Conservation (phyloP, 1,140 invertebrate genomes). For the Elysia chlorotica region DNA sequence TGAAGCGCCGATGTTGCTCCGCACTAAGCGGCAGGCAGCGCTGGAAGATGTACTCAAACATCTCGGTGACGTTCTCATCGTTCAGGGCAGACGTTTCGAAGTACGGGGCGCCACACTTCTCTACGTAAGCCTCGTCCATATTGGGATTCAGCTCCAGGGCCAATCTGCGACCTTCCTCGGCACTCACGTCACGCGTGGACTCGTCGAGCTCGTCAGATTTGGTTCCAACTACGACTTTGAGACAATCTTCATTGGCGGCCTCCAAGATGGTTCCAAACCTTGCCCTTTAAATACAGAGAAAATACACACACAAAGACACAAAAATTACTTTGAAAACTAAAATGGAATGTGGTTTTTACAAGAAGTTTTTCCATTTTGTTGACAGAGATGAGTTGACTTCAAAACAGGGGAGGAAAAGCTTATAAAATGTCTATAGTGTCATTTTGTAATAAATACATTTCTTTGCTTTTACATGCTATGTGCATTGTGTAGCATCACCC, state of each 20-base stretch:
- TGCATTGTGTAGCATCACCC: too few species aligned
- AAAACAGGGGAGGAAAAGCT: too few species aligned
- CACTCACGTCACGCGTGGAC: conserved; percentile 39
- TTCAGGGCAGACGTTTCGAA: conserved; percentile 62
- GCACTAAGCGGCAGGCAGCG: conserved; percentile 49
- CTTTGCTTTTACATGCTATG: too few species aligned
- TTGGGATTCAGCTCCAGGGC: conserved; percentile 52
- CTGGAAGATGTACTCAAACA: conserved; percentile 61
- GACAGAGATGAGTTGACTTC: too few species aligned
- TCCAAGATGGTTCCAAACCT: conserved; percentile 57
- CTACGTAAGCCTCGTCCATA: conserved; percentile 35
- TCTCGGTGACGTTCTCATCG: conserved; percentile 53
- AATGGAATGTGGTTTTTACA: not conserved
- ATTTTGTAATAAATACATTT: too few species aligned
- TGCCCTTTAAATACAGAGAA: conserved; percentile 39
- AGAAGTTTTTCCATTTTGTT: too few species aligned
- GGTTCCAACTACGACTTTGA: conserved; percentile 60
- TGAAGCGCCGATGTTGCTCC: conserved; percentile 22
- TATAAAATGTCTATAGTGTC: too few species aligned
- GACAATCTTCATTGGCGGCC: conserved; percentile 51
- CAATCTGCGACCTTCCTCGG: conserved; percentile 48
- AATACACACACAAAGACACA: not conserved
- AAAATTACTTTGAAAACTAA: not conserved
- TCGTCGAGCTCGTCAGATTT: conserved; percentile 54
- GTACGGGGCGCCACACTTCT: conserved; percentile 52